Base-by-base conservation (phyloP, 2,797 vertebrate species). In the Myioborus melanocephalus region DNA sequence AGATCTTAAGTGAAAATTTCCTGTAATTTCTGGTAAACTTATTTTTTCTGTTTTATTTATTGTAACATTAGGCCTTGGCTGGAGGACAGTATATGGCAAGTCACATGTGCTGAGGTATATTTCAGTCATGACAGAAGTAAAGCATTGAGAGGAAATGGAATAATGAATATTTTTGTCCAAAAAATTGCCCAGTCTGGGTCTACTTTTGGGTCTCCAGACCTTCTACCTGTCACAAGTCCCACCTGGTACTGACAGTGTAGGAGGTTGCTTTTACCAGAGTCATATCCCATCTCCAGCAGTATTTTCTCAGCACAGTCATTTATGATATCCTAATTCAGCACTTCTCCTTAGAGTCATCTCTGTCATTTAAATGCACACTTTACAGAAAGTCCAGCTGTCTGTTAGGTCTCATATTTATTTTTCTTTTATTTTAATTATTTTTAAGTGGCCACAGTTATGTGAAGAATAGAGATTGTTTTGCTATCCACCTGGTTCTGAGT, bases 361-460 rank as follows among this genome's bases (percentile, higher is more conserved):
- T 41, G 26, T 69, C 32, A 44, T 55, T 39, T 46, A 75, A 69
- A 88, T 35, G 5, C 7, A 53, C 0, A 0, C 10, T 64, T 71
- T 53, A n/a, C 27, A 80, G 61, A 60, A 83, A 75, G 49, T 71
- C 55, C 27, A 88, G 5, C 11, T 70, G 15, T 34, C 20, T 73
- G 6, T 20, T 69, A 53, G 23, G 13, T n/a, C 32, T 12, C 2
- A 26, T 39, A 0, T 14, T 30, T 13, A 23, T 55, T 14, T 46
- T n/a, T 43, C 0, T 30, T 34, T 13, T 35, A 0, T 14, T 41
- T 35, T 20, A 5, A 11, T 7, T 22, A 24, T 30, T 30, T 59
- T 52, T 47, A 23, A 11, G 10, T 57, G 7, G 1, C 15, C 32
- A 21, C 14, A 76, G 4, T 47, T 46, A 35, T 35, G 15, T 6